Percentiles rank a stretch among this genome's conserved stretches.
Conservation (phyloP, 2,113 vertebrate species). For the Platycercus adscitus region DNA sequence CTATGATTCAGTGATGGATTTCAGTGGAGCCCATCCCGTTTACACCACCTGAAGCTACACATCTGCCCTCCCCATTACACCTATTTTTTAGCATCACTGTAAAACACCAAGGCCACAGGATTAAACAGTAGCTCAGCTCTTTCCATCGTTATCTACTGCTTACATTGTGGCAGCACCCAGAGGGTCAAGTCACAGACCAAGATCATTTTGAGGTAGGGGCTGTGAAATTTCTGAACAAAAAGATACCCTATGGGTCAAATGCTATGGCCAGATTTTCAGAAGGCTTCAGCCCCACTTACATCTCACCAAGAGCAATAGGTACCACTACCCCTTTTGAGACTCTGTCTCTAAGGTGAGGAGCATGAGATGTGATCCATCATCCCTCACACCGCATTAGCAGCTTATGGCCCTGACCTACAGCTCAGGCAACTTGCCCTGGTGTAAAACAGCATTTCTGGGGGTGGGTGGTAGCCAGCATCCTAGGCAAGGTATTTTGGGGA, state of each 20-base stretch:
- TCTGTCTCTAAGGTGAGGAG: background rate
- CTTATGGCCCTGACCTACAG: background rate
- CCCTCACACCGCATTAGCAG: background rate
- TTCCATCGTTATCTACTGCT: background rate
- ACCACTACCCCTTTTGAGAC: background rate
- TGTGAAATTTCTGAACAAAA: slow-evolving; percentile 21
- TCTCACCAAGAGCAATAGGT: slow-evolving; percentile 24
- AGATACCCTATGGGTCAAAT: background rate
- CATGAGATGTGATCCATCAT: fast-evolving
- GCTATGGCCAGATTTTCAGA: background rate
- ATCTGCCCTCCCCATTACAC: slow-evolving; percentile 1
- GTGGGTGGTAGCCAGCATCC: background rate
- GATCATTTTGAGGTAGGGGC: slow-evolving; percentile 13
- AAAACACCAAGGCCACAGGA: background rate
- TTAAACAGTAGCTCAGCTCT: background rate
- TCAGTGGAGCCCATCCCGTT: background rate
- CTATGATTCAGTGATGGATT: background rate
- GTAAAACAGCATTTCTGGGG: slow-evolving; percentile 8
- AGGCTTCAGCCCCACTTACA: background rate
- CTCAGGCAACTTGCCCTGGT: background rate
- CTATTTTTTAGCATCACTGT: background rate
- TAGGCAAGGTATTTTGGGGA: background rate
- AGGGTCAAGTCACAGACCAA: background rate
- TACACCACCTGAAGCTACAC: background rate
- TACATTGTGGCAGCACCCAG: background rate